Conservation (phyloP, 2,888 invertebrate genomes). For the Acronicta aceris region DNA sequence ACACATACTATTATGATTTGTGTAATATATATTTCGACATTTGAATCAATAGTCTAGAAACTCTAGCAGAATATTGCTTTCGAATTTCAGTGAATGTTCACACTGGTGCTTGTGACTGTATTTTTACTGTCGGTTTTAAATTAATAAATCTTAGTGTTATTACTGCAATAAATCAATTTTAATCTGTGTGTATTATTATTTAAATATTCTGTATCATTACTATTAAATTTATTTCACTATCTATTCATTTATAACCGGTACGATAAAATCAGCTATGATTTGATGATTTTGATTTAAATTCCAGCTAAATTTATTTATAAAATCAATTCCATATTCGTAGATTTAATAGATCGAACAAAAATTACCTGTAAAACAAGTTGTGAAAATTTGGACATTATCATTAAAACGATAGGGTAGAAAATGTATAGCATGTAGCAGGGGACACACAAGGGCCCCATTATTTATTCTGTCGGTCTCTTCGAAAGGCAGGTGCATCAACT, state of each 20-base stretch:
- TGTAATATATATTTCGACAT: no score
- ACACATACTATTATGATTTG: no score
- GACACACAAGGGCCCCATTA: neutral
- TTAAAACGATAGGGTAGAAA: slow-evolving; percentile 1
- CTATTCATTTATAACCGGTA: neutral
- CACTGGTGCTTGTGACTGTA: no score
- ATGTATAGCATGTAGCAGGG: slow-evolving; percentile 5
- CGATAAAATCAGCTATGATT: no score
- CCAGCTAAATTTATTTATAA: neutral
- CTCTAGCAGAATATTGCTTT: no score
- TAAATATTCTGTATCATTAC: neutral
- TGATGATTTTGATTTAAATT: neutral
- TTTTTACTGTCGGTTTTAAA: no score
- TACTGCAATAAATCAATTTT: neutral
- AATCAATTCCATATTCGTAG: slow-evolving; percentile 17
- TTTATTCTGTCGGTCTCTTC: slow-evolving; percentile 3
- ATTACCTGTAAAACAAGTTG: neutral
- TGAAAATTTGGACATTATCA: slow-evolving; percentile 23
- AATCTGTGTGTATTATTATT: neutral
- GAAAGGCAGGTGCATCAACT: slow-evolving; percentile 62
- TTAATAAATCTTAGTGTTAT: no score
- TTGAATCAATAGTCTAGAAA: no score
- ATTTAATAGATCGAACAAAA: slow-evolving; percentile 34
- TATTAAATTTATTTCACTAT: neutral
- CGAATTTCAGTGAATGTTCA: no score